phyloP scores from a whole-genome alignment of 2,113 vertebrate genomes.

The Alexandromys fortis region DNA sequence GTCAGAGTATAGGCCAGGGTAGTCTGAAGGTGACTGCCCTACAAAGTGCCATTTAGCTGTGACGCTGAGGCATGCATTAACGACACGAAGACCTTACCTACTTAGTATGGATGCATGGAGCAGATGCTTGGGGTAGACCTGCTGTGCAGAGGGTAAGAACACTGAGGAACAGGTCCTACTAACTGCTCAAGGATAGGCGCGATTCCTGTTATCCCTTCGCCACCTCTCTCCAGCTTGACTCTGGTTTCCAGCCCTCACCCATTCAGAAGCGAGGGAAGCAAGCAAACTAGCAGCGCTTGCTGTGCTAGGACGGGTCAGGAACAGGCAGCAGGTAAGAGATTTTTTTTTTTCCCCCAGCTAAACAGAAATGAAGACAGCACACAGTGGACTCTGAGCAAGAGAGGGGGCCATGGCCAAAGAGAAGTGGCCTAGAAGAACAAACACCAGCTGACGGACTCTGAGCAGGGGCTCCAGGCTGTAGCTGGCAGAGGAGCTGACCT shows the following conservation, averaged over 20 bases:
- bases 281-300: accelerated
- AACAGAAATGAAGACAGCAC: background rate
- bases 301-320: background rate
- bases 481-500: background rate
- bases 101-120: background rate
- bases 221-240: background rate
- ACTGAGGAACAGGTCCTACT: background rate
- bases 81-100: background rate
- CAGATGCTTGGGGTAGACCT: background rate
- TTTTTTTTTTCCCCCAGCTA: background rate
- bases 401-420: accelerated
- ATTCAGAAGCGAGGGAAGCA: background rate
- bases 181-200: accelerated
- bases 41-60: background rate
- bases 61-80: background rate
- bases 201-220: background rate
- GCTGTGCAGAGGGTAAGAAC: background rate
- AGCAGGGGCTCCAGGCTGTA: background rate
- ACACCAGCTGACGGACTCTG: accelerated
- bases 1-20: background rate
- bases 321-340: background rate
- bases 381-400: background rate
- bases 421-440: accelerated
- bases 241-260: background rate
- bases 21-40: background rate